Conservation (phyloP, 1,140 invertebrate genomes). For the Ostrea edulis region DNA sequence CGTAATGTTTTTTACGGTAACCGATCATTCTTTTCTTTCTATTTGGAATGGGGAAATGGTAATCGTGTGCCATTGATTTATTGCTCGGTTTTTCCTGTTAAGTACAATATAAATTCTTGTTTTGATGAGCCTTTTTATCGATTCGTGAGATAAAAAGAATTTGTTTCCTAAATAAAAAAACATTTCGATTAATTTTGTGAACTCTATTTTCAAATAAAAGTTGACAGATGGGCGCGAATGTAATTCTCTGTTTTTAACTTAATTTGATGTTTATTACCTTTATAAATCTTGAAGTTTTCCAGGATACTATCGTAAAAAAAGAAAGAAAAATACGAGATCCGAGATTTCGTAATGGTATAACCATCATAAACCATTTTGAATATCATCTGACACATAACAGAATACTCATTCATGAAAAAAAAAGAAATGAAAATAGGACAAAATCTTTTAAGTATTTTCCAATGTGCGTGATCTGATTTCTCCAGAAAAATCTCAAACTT, state of each 20-base stretch:
- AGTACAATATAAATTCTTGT: not conserved
- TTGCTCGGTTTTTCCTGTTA: not conserved
- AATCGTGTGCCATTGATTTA: conserved; percentile 4
- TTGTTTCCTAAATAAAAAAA: not conserved
- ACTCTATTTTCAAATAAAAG: not conserved
- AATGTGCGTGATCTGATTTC: too few species aligned
- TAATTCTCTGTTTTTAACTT: not conserved
- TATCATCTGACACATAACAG: too few species aligned
- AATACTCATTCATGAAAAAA: too few species aligned
- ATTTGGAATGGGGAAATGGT: not conserved
- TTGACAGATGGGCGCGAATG: not conserved
- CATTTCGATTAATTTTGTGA: not conserved
- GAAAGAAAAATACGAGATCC: not conserved
- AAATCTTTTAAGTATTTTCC: too few species aligned
- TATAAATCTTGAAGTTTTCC: too few species aligned
- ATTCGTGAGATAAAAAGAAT: not conserved
- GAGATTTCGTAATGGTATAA: too few species aligned
- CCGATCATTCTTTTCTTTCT: not conserved
- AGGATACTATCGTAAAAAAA: not conserved
- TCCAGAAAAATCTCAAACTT: too few species aligned
- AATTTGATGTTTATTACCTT: not conserved
- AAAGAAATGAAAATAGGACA: too few species aligned
- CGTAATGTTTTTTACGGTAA: not conserved
- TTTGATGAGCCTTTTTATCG: not conserved
- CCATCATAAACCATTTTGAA: too few species aligned